Conservation (phyloP, 1,140 invertebrate genomes). For the Euglossa dilemma region DNA sequence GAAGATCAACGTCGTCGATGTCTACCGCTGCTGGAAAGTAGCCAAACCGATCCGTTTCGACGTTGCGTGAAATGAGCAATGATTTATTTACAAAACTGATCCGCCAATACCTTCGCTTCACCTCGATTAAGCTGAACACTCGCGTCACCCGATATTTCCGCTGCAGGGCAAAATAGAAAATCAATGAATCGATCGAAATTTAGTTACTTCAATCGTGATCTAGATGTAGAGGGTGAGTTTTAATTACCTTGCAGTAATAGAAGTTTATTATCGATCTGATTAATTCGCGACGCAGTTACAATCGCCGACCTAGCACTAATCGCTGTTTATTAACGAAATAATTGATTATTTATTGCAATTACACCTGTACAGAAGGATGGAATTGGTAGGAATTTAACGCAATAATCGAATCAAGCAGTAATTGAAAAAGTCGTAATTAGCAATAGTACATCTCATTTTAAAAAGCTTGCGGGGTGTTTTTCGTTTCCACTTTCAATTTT, state of each 20-base stretch:
- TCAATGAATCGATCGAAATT: constrained; percentile 42
- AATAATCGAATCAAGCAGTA: background rate
- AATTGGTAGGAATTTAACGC: constrained; percentile 3
- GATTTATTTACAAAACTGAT: constrained; percentile 68
- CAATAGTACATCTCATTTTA: too few relatives aligned
- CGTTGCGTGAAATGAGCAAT: constrained; percentile 69
- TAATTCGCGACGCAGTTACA: constrained; percentile 30
- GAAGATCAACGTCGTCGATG: constrained; percentile 69
- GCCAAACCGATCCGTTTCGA: constrained; percentile 69
- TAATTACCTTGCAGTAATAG: constrained; percentile 29
- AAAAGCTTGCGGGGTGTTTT: too few relatives aligned
- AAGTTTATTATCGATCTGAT: constrained; percentile 43
- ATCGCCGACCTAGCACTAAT: background rate
- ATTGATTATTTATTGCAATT: constrained; percentile 20
- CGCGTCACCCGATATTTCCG: background rate
- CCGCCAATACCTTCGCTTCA: constrained; percentile 35
- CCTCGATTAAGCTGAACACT: constrained; percentile 51
- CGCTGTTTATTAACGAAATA: constrained; percentile 29
- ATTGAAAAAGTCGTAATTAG: background rate
- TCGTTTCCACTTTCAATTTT: too few relatives aligned
- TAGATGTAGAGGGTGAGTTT: constrained; percentile 42
- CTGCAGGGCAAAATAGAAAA: constrained; percentile 39
- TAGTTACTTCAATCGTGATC: constrained; percentile 34
- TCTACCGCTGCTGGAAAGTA: constrained; percentile 60
- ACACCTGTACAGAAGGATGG: background rate